A percentile compares a stretch with the other conserved stretches of the same genome.
Evolutionary conservation across 2,888 invertebrate genomes (phyloP).

Genomic region (Campoplex capitator): DNA sequence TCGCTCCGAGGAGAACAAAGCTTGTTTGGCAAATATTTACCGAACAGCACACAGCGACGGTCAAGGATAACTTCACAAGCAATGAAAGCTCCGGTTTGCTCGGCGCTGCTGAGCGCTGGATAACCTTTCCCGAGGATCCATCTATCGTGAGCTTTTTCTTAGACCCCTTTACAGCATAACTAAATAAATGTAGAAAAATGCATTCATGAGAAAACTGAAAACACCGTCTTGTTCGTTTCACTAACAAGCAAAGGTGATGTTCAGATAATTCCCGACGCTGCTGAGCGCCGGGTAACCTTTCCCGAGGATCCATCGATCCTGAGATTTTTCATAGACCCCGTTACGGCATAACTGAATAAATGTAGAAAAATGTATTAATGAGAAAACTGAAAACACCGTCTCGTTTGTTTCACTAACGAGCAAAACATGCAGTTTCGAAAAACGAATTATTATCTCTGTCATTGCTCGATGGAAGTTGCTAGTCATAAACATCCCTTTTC

Average conservation of each 20-base stretch:
- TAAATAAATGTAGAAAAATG: not conserved
- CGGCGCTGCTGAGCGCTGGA: constrained; percentile 88
- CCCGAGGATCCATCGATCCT: constrained; percentile 88
- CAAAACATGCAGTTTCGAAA: no score
- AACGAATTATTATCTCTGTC: no score
- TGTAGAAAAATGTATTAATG: not conserved
- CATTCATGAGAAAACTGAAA: not conserved
- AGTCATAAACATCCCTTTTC: no score
- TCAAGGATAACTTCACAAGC: constrained; percentile 83
- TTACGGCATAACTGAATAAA: not conserved
- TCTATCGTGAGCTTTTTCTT: constrained; percentile 85
- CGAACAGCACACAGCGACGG: constrained; percentile 86
- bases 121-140: constrained; percentile 87
- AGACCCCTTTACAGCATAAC: constrained; percentile 65
- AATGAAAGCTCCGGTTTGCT: constrained; percentile 85
- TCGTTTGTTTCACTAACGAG: no score
- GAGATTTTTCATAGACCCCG: constrained; percentile 77
- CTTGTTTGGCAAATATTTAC: constrained; percentile 86
- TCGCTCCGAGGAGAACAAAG: constrained; percentile 77
- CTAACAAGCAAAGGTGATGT: no score
- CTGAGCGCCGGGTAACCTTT: constrained; percentile 88
- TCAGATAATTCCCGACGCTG: constrained; percentile 88
- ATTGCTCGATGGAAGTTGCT: no score
- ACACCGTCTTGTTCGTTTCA: no score
- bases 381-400: not conserved